Evolutionary conservation across 2,797 vertebrate species (phyloP).

Genomic region (Neopelma chrysocephalum): DNA sequence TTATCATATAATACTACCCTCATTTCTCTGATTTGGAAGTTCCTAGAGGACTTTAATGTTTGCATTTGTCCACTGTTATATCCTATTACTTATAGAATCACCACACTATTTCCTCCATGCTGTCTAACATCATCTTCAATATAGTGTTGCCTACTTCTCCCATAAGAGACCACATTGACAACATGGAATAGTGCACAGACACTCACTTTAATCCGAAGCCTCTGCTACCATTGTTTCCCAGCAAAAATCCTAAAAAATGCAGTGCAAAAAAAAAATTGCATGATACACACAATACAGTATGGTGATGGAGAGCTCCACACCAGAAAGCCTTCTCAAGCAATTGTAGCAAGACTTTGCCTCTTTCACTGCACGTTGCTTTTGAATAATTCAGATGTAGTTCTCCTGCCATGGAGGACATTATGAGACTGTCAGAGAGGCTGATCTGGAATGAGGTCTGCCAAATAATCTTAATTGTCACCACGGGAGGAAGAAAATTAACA

Average conservation of each 20-base stretch:
- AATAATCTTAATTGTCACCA: neutral
- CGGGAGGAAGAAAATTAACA: conserved; percentile 10
- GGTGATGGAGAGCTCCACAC: neutral
- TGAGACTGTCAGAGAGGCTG: neutral
- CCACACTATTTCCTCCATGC: neutral
- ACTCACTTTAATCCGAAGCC: neutral
- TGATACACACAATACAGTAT: neutral
- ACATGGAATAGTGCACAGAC: neutral
- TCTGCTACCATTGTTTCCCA: neutral
- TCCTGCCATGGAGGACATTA: neutral
- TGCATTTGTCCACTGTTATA: neutral
- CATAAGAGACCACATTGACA: fast-evolving
- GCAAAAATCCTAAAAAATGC: neutral
- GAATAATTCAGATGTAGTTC: conserved; percentile 15
- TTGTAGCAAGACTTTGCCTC: neutral
- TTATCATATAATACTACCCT: neutral
- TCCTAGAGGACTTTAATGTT: neutral
- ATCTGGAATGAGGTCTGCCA: neutral
- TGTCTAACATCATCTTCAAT: neutral
- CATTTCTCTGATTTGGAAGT: neutral
- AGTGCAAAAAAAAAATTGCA: neutral
- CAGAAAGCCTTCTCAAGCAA: neutral
- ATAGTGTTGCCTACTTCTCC: neutral
- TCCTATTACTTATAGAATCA: neutral
- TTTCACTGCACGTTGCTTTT: neutral